These are phyloP conservation scores for Empis livida DNA, from an alignment of 2,888 invertebrate species.

Conservation along the genomic window DNA sequence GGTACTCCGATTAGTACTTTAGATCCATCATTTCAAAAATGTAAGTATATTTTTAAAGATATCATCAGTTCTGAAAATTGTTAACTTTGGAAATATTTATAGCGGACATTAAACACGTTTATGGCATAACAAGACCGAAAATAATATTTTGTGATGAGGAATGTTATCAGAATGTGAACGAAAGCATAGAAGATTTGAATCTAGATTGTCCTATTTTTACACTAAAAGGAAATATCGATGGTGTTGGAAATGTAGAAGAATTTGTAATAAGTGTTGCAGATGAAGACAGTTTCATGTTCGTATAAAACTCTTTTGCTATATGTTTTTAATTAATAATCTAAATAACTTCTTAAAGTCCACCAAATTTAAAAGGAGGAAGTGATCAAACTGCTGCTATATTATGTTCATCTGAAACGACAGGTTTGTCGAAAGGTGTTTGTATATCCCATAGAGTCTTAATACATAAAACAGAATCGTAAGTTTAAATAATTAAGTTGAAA, in stretches of 20 bases:
- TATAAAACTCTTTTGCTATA: no score
- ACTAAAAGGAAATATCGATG: slow-evolving; percentile 20
- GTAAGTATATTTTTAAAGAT: no score
- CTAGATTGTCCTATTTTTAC: slow-evolving; percentile 22
- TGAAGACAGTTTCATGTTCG: slow-evolving; percentile 23
- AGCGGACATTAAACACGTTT: slow-evolving; percentile 10
- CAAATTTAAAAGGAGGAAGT: neutral
- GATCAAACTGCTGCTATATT: slow-evolving; percentile 17
- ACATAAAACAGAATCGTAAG: slow-evolving; percentile 12
- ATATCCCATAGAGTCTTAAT: slow-evolving; percentile 24
- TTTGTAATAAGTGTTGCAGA: slow-evolving; percentile 21
- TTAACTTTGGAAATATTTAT: neutral
- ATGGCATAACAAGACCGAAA: slow-evolving; percentile 11
- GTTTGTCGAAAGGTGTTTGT: slow-evolving; percentile 26
- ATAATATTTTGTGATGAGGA: slow-evolving; percentile 12
- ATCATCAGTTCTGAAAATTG: no score
- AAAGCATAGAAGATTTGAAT: slow-evolving; percentile 20
- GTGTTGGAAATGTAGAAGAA: slow-evolving; percentile 22
- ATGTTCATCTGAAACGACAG: slow-evolving; percentile 30
- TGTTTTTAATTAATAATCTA: no score
- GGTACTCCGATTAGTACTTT: no score
- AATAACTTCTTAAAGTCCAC: neutral
- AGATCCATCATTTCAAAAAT: no score
- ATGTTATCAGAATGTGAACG: slow-evolving; percentile 9
- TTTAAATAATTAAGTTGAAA: neutral